phyloP scores from a whole-genome alignment of 2,888 invertebrate genomes.

The Chironomus tentans region DNA sequence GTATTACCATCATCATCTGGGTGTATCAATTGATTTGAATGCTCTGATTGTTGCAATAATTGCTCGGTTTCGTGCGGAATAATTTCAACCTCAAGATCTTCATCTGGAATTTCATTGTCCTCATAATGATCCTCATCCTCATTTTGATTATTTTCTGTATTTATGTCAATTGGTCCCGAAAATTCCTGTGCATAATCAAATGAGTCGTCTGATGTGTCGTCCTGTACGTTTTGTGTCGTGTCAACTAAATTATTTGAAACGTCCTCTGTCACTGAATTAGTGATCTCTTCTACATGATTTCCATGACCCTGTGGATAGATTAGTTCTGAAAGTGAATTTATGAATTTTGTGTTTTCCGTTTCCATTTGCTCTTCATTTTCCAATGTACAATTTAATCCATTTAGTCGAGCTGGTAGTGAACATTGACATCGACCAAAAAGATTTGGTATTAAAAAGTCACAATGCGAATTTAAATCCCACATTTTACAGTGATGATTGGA shows the following conservation, averaged over 20 bases:
- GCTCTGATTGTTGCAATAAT: not conserved
- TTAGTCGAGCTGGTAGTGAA: conserved; percentile 50
- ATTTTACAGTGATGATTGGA: conserved; percentile 81
- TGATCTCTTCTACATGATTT: not conserved
- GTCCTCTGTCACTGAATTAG: not conserved
- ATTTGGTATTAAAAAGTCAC: conserved; percentile 82
- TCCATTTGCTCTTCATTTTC: not conserved
- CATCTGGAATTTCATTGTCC: conserved; percentile 15
- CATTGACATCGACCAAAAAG: conserved; percentile 83
- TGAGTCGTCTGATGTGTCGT: not conserved
- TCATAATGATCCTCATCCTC: not conserved
- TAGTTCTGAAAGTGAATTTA: conserved; percentile 5
- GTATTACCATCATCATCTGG: not conserved
- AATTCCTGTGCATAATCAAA: not conserved
- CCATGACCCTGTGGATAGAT: conserved; percentile 7
- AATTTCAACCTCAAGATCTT: conserved; percentile 7
- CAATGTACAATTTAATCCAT: conserved; percentile 11
- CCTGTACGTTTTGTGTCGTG: not conserved
- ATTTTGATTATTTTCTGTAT: not conserved
- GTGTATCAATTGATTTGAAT: not conserved
- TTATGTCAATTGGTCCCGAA: conserved; percentile 10
- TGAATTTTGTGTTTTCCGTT: not conserved
- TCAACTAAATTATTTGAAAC: not conserved
- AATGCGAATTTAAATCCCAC: conserved; percentile 74
- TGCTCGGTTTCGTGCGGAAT: conserved; percentile 19